Base-by-base conservation (phyloP, 92 coral and sea anemone genomes). In the Bergia sp. region DNA sequence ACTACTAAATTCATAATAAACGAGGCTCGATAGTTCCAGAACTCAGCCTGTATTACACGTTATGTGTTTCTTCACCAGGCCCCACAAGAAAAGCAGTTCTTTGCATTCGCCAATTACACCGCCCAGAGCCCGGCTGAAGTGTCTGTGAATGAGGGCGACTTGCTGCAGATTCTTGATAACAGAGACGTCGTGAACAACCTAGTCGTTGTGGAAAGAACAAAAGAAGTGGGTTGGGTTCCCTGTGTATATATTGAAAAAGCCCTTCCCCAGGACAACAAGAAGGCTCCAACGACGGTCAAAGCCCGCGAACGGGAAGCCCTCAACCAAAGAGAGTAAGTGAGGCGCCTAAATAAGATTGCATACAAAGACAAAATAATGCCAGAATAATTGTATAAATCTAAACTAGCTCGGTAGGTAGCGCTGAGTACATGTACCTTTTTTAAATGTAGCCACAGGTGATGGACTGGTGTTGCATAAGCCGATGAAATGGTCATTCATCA, bases 181-280 rank as follows among this genome's bases (percentile, higher is more conserved):
- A 87, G 82, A 4, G 93, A 94, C 80, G 36, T 73, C 55, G 94
- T 93, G 76, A 91, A 77, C 83, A 92, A 86, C 91, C 91, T 94
- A 74, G 94, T 97, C 44, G 90, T 91, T 81, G 91, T 93, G 43
- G 92, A 91, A 29, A 85, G 90, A 44, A 94, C 95, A 3, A 96
- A 94, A 10, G 92, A 91, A 37, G 95, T 94, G 47, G 99, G 99
- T 64, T 93, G 94, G 91, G 83, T 96, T 66, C 98, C 99, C 16
- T 86, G 94, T 73, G 82, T 89, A 84, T 94, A 89, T 40, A 91
- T 94, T 41, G 86, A 83, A 47, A 90, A 88, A 86, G 93, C 91
- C 37, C 88, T 92, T 20, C 94, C 94, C n/a, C 94, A 89, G 75
- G 94, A 87, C 82, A 82, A 55, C 44, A 88, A 91, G 79, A 91